A percentile compares a stretch with the other conserved stretches of the same genome.
Conservation (phyloP, 2,113 vertebrate species). For the Pangasianodon hypophthalmus region DNA sequence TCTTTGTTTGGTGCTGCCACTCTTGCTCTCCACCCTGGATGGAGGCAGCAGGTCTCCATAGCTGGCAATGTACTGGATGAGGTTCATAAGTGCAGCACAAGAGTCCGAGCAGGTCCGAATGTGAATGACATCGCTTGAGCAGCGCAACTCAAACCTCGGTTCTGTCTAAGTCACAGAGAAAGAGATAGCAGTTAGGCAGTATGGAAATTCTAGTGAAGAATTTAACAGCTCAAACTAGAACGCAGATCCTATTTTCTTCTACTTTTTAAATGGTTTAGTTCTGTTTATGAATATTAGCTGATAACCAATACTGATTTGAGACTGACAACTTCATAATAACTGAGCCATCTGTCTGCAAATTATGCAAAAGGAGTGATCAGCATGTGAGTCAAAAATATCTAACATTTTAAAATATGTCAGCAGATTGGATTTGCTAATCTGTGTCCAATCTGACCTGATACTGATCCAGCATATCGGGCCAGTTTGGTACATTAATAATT, state of each 20-base stretch:
- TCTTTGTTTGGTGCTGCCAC: constrained; percentile 72
- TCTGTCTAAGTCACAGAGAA: constrained; percentile 71
- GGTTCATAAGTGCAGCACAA: constrained; percentile 96
- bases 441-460: background rate
- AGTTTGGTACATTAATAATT: background rate
- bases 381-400: no score
- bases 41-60: constrained; percentile 89
- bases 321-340: background rate
- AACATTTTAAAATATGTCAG: background rate
- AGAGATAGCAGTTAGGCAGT: background rate
- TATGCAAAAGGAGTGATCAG: background rate
- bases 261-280: background rate
- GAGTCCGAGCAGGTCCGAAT: constrained; percentile 94
- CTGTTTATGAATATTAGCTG: background rate
- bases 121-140: constrained; percentile 95
- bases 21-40: constrained; percentile 72
- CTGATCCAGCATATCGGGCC: background rate
- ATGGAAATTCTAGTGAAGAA: background rate
- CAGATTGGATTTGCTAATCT: background rate
- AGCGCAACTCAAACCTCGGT: constrained; percentile 92
- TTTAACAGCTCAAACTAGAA: background rate
- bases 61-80: constrained; percentile 95
- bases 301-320: background rate
- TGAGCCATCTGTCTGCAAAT: background rate
- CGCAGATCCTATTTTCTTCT: background rate